A percentile compares a stretch with the other conserved stretches of the same genome.
Conservation (phyloP, 2,113 vertebrate species). For the Clarias batrachus region DNA sequence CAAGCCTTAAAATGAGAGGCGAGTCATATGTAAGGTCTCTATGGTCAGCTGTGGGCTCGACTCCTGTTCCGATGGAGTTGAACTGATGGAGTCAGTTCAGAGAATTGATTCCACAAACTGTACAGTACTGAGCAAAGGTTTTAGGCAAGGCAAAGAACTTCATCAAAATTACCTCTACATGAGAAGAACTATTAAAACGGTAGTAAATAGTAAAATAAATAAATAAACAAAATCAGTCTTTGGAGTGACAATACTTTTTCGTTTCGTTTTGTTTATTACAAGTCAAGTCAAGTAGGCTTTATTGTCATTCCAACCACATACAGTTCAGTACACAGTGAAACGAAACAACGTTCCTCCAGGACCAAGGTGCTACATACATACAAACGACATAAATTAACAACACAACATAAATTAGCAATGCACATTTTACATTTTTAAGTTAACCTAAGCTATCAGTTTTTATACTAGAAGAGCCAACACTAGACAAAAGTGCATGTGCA, state of each 20-base stretch:
- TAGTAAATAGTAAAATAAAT: neutral
- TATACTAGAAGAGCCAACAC: too few species aligned
- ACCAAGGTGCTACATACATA: too few species aligned
- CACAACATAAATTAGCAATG: too few species aligned
- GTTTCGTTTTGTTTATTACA: too few species aligned
- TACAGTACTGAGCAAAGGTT: neutral
- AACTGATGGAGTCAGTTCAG: neutral
- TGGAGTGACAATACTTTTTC: neutral
- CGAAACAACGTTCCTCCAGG: too few species aligned
- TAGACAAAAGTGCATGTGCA: too few species aligned
- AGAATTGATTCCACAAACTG: neutral
- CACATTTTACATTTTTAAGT: too few species aligned
- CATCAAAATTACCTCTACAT: neutral
- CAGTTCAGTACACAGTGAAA: too few species aligned
- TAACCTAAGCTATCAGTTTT: too few species aligned
- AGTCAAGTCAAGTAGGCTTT: too few species aligned
- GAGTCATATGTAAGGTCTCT: neutral
- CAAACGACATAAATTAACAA: too few species aligned
- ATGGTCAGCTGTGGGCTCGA: neutral
- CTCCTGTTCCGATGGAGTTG: neutral
- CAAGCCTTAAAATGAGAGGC: neutral
- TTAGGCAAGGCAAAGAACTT: neutral
- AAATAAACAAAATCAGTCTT: neutral
- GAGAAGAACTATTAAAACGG: neutral
- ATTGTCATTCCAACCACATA: too few species aligned